These are phyloP conservation scores for Anhinga rufa DNA, from an alignment of 2,113 vertebrate genomes.

Conservation along the genomic window DNA sequence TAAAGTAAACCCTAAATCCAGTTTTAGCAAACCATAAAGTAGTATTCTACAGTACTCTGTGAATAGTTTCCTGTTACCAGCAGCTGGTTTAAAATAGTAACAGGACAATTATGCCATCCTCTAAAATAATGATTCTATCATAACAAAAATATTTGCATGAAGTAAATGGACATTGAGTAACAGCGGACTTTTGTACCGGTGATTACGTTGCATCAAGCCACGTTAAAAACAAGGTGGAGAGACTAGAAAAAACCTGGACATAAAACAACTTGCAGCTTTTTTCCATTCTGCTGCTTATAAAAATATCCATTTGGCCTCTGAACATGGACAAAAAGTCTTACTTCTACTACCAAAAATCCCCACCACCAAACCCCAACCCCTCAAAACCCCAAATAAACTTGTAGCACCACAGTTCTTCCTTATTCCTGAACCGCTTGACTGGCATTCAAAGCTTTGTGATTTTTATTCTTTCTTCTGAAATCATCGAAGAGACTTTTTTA, in stretches of 20 bases:
- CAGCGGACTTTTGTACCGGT: neutral
- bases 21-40: neutral
- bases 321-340: neutral
- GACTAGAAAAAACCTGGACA: neutral
- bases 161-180: slow-evolving; percentile 32
- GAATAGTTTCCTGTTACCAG: neutral
- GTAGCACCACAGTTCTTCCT: neutral
- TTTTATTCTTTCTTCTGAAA: neutral
- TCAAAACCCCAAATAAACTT: neutral
- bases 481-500: neutral
- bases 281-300: neutral
- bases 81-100: slow-evolving; percentile 39
- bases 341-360: neutral
- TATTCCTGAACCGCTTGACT: neutral
- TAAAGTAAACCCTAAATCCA: neutral
- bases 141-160: slow-evolving; percentile 47
- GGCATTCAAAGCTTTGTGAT: neutral
- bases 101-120: slow-evolving; percentile 9
- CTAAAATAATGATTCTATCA: neutral
- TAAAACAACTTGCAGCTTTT: neutral
- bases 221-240: neutral
- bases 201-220: neutral
- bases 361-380: neutral
- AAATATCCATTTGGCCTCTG: neutral
- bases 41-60: neutral